Percentiles rank a stretch among this genome's conserved stretches.
These are phyloP conservation scores for Saguinus midas DNA, from an alignment of 2,113 vertebrate genomes.

Conservation along the genomic window DNA sequence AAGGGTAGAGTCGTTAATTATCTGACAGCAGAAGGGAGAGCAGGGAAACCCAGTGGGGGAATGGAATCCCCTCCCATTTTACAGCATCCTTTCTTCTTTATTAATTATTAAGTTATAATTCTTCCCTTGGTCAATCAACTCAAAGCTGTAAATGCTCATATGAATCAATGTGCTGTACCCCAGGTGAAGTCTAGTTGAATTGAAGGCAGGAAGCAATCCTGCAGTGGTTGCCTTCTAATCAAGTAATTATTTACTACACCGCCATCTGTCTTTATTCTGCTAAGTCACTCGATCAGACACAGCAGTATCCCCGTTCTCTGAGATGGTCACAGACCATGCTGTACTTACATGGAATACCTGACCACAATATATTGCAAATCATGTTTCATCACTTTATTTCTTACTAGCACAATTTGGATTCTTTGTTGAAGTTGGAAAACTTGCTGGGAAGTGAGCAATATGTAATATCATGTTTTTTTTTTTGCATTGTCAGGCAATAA, in stretches of 20 bases:
- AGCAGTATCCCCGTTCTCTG: slow-evolving; percentile 20
- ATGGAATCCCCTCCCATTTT: background rate
- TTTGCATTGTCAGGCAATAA: slow-evolving; percentile 41
- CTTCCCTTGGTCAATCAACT: slow-evolving; percentile 55
- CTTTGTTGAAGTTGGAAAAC: slow-evolving; percentile 53
- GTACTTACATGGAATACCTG: background rate
- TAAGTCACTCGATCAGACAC: slow-evolving; percentile 47
- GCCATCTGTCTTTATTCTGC: slow-evolving; percentile 71
- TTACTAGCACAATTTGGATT: slow-evolving; percentile 54
- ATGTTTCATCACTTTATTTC: slow-evolving; percentile 51
- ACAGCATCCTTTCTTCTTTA: slow-evolving; percentile 23
- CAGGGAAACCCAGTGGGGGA: background rate
- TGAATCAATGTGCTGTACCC: background rate
- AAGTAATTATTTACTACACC: slow-evolving; percentile 59
- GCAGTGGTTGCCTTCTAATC: slow-evolving; percentile 31
- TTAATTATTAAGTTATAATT: slow-evolving; percentile 68
- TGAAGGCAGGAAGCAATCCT: slow-evolving; percentile 55
- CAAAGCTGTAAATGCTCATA: slow-evolving; percentile 44
- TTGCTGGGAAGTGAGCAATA: slow-evolving; percentile 60
- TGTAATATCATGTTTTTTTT: background rate
- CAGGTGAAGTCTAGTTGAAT: slow-evolving; percentile 41
- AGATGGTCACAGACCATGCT: slow-evolving; percentile 53
- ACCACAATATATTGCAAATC: background rate
- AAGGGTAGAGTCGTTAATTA: background rate
- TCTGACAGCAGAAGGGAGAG: background rate